phyloP scores from a whole-genome alignment of 2,113 vertebrate genomes.

The Acinonyx jubatus region DNA sequence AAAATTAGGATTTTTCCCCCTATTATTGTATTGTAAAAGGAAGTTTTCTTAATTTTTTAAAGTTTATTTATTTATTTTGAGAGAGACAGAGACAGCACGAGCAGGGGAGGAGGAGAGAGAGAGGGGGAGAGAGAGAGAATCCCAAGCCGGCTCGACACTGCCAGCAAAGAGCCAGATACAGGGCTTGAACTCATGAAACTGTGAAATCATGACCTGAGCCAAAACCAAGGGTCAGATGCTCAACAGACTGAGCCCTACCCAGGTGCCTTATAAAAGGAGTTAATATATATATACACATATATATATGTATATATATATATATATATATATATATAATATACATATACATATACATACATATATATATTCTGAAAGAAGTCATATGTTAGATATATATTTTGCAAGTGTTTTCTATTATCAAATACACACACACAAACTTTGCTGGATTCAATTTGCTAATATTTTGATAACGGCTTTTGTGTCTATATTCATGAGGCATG shows the following conservation, averaged over 20 bases:
- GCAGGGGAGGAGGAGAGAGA: neutral
- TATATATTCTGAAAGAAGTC: neutral
- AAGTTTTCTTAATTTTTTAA: neutral
- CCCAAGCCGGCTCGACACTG: neutral
- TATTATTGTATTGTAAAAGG: neutral
- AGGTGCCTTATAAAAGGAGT: neutral
- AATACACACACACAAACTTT: no score
- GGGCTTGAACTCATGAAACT: neutral
- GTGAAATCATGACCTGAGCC: neutral
- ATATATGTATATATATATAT: neutral
- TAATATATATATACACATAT: neutral
- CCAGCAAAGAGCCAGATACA: neutral
- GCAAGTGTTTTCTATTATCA: neutral
- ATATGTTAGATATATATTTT: neutral
- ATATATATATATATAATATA: neutral
- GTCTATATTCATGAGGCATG: neutral
- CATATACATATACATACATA: neutral
- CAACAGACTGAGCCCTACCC: neutral
- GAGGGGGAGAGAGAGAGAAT: neutral
- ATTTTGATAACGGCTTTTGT: neutral
- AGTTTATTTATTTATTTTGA: no score
- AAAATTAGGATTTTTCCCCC: neutral
- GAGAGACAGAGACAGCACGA: no score
- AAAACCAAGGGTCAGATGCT: neutral
- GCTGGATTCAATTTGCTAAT: neutral